Conservation (phyloP, 2,888 invertebrate species). For the Aquatica leii region DNA sequence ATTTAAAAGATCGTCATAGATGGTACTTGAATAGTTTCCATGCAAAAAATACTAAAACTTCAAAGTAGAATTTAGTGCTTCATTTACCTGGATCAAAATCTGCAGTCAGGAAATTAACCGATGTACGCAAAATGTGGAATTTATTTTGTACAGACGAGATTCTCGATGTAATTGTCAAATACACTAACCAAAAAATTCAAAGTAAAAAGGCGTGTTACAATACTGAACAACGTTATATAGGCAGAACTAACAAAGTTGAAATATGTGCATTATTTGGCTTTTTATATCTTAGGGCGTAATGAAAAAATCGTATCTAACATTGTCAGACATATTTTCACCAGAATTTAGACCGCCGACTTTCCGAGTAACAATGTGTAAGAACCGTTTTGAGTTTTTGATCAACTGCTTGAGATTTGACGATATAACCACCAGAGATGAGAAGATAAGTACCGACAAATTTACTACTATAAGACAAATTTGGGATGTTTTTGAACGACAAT, state of each 20-base stretch:
- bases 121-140: background rate
- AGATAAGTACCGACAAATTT: background rate
- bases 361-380: background rate
- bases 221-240: background rate
- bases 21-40: constrained; percentile 1
- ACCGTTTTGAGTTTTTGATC: background rate
- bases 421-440: constrained; percentile 1
- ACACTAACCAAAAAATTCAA: background rate
- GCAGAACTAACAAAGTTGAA: background rate
- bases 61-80: background rate
- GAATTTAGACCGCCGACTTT: background rate
- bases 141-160: background rate
- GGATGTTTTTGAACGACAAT: background rate
- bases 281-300: background rate
- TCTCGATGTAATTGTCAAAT: background rate
- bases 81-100: background rate
- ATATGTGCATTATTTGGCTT: background rate
- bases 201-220: background rate
- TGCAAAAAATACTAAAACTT: background rate
- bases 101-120: background rate
- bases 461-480: constrained; percentile 6
- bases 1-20: constrained; percentile 4
- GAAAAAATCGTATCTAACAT: background rate
- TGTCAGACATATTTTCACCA: background rate
- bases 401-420: constrained; percentile 5